Percentiles rank a stretch among this genome's conserved stretches.
Evolutionary conservation across 2,113 vertebrate genomes (phyloP).

Genomic region (Myocastor coypus): DNA sequence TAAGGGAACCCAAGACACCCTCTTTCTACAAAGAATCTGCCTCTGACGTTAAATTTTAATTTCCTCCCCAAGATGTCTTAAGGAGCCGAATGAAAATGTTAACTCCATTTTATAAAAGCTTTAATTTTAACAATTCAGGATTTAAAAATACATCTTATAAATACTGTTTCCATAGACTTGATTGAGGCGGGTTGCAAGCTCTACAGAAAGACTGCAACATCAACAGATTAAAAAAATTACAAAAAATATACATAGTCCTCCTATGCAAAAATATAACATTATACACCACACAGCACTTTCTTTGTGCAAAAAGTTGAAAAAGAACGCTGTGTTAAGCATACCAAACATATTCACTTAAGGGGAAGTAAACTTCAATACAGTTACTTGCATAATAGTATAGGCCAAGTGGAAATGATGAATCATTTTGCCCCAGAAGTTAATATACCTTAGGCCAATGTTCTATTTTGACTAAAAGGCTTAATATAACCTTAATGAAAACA

Average conservation of each 20-base stretch:
- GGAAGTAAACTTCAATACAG: slow-evolving; percentile 75
- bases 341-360: slow-evolving; percentile 72
- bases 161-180: slow-evolving; percentile 88
- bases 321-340: slow-evolving; percentile 70
- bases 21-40: not conserved
- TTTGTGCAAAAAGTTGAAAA: slow-evolving; percentile 86
- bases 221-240: slow-evolving; percentile 77
- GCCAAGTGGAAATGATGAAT: slow-evolving; percentile 49
- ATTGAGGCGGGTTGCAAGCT: slow-evolving; percentile 83
- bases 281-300: slow-evolving; percentile 83
- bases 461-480: slow-evolving; percentile 57
- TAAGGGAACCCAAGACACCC: not conserved
- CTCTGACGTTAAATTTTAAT: not conserved
- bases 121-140: slow-evolving; percentile 86
- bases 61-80: not conserved
- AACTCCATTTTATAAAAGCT: slow-evolving; percentile 77
- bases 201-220: slow-evolving; percentile 83
- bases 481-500: slow-evolving; percentile 59
- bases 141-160: slow-evolving; percentile 88
- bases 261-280: slow-evolving; percentile 80
- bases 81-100: slow-evolving; percentile 63
- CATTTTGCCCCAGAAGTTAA: slow-evolving; percentile 63
- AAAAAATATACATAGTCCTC: slow-evolving; percentile 79
- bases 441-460: slow-evolving; percentile 76
- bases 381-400: slow-evolving; percentile 81